Base-by-base conservation (phyloP, 2,113 vertebrate species). In the Atractosteus spatula region DNA sequence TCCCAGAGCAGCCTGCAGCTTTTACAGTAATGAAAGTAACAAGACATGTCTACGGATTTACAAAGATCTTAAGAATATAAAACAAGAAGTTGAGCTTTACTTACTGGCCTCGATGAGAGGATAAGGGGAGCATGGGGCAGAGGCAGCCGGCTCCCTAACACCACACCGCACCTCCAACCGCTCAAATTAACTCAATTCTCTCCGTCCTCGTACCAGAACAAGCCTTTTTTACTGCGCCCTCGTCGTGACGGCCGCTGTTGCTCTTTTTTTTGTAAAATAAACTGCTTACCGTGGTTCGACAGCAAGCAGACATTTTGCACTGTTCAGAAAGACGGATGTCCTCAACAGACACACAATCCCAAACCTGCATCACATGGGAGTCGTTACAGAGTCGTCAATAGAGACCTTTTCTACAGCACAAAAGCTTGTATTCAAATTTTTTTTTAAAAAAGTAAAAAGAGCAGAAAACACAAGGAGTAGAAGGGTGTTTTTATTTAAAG, bases 221-320 rank as follows among this genome's bases (percentile, higher is more conserved):
- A 74, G 72, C 55, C 47, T 65, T 42, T 62, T 74, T 66, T 74
- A 68, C 66, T 57, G 16, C 41, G 10, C 17, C 10, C 5, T 51
- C 10, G 47, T 51, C 14, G 13, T 13, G 43, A 55, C 47, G 65
- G 43, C 47, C 13, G 66, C 66, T 45, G 64, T 10, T 42, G 64
- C 65, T 72, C 29, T 11, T 55, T 41, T 74, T 68, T 65, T 16
- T 61, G 61, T 68, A 68, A 74, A 62, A 62, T 62, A 74, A 68
- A 62, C 72, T 62, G 72, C 72, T 74, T 74, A 74, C 72, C 72
- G 72, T 74, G 72, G 45, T 14, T 68, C 66, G 57, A 73, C 76
- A 59, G 70, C 70, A 72, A 74, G 78, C 71, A 81, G 81, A 82
- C 83, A 84, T 74, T 87, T 83, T 84, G 85, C 81, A 87, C 84